phyloP scores from a whole-genome alignment of 2,797 vertebrate genomes.

The Sebastes vulpes region DNA sequence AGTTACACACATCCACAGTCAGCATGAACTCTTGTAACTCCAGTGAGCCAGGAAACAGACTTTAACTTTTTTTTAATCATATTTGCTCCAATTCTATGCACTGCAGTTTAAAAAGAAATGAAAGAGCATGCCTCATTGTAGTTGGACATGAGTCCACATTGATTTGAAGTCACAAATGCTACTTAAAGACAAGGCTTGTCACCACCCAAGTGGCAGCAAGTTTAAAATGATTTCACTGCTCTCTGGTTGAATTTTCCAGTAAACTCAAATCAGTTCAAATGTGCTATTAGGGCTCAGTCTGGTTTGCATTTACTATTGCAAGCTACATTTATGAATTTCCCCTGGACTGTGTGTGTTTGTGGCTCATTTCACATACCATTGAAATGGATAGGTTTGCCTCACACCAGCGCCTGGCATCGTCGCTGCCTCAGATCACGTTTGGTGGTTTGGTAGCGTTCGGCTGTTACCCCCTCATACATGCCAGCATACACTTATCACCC shows the following conservation, averaged over 20 bases:
- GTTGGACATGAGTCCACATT: not conserved
- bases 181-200: not conserved
- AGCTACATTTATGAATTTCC: conserved; percentile 58
- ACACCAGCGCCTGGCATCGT: conserved; percentile 54
- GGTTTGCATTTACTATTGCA: conserved; percentile 60
- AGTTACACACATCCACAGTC: conserved; percentile 22
- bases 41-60: conserved; percentile 16
- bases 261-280: conserved; percentile 26
- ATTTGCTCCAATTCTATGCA: too few relatives aligned
- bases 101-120: not conserved
- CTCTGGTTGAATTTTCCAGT: conserved; percentile 38
- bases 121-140: not conserved
- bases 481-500: conserved; percentile 58
- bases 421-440: conserved; percentile 48
- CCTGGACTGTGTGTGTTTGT: conserved; percentile 52
- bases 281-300: conserved; percentile 44
- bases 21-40: conserved; percentile 20
- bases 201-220: not conserved
- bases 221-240: conserved; percentile 32
- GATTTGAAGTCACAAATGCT: not conserved
- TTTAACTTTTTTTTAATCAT: too few relatives aligned
- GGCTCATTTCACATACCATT: conserved; percentile 60
- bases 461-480: conserved; percentile 41
- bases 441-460: conserved; percentile 59
- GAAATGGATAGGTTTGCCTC: conserved; percentile 65